These are phyloP conservation scores for Slavum lentiscoides DNA, from an alignment of 2,888 invertebrate genomes.

Conservation along the genomic window DNA sequence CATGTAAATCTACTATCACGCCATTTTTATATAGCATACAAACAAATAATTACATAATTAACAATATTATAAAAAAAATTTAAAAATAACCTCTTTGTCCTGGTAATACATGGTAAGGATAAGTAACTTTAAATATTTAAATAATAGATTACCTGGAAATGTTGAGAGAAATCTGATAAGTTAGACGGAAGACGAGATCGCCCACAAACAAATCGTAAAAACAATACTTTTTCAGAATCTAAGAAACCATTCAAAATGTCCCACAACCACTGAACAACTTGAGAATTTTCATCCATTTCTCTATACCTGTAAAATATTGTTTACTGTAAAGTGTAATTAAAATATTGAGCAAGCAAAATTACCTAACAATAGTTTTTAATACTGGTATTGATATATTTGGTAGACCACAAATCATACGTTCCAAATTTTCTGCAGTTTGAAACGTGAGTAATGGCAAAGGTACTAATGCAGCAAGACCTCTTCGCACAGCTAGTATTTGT, in stretches of 20 bases:
- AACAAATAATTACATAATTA: no score
- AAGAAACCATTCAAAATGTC: slow-evolving; percentile 67
- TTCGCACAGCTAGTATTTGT: slow-evolving; percentile 65
- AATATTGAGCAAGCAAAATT: slow-evolving; percentile 53
- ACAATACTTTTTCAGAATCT: slow-evolving; percentile 68
- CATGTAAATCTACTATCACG: not conserved
- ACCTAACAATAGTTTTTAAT: slow-evolving; percentile 68
- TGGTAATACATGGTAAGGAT: no score
- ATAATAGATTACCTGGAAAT: slow-evolving; percentile 64
- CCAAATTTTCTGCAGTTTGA: slow-evolving; percentile 66
- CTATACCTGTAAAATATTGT: slow-evolving; percentile 63
- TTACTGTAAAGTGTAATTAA: slow-evolving; percentile 10
- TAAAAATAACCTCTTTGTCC: no score
- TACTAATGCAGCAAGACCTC: slow-evolving; percentile 69
- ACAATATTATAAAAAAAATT: no score
- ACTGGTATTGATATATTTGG: slow-evolving; percentile 66
- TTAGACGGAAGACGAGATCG: slow-evolving; percentile 69
- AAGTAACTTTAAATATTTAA: no score
- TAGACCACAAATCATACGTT: slow-evolving; percentile 69
- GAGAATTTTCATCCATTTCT: slow-evolving; percentile 67
- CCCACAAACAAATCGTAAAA: slow-evolving; percentile 71
- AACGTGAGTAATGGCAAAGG: slow-evolving; percentile 68
- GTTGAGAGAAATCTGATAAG: slow-evolving; percentile 68
- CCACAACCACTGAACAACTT: slow-evolving; percentile 69
- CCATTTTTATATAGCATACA: not conserved